Evolutionary conservation across 2,888 invertebrate genomes (phyloP).

Genomic region (Bibio marci): DNA sequence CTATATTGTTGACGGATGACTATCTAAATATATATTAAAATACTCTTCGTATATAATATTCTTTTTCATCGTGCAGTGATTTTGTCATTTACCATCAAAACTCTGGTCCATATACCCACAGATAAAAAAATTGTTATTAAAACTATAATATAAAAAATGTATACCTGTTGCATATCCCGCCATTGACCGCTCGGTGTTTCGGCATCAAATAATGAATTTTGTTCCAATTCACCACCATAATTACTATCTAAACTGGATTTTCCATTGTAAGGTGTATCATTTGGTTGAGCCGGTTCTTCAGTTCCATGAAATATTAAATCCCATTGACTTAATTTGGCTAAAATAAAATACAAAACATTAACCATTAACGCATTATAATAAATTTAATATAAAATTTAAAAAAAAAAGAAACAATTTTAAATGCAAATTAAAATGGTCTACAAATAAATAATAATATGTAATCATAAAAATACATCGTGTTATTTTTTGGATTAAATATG

Average conservation of each 20-base stretch:
- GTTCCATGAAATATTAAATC: constrained; percentile 71
- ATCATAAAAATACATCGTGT: no score
- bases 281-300: constrained; percentile 40
- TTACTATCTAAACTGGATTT: constrained; percentile 18
- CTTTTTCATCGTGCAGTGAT: no score
- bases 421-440: no score
- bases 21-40: no score
- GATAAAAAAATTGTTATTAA: constrained; percentile 1
- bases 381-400: constrained; percentile 7
- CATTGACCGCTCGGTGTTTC: constrained; percentile 38
- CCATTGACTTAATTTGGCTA: constrained; percentile 56
- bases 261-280: constrained; percentile 19
- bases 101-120: no score
- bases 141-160: constrained; percentile 8
- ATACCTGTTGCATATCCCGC: constrained; percentile 46
- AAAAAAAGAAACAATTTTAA: constrained; percentile 4
- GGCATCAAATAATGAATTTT: constrained; percentile 39
- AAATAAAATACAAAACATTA: constrained; percentile 6
- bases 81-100: no score
- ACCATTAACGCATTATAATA: no score
- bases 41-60: no score
- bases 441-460: no score
- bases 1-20: no score
- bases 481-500: no score
- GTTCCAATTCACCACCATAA: constrained; percentile 34